phyloP scores from a whole-genome alignment of 2,888 invertebrate species.

The Eumacrocentrus americanus region DNA sequence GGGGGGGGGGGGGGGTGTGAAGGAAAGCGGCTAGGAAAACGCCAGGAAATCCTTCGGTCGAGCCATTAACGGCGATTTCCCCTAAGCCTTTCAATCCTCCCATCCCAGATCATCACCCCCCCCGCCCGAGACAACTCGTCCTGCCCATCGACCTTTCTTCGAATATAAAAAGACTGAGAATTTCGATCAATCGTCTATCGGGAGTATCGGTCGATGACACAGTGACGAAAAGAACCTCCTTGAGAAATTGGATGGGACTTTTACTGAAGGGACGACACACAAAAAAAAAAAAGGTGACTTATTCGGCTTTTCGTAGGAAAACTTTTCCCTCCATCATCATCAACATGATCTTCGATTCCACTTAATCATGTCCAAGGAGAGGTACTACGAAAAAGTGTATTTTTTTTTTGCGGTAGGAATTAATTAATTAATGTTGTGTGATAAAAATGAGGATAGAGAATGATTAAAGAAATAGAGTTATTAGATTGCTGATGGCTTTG shows the following conservation, averaged over 20 bases:
- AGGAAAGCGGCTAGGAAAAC: slow-evolving; percentile 34
- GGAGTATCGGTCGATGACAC: slow-evolving; percentile 31
- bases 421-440: no score
- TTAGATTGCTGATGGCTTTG: no score
- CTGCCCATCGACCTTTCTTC: slow-evolving; percentile 31
- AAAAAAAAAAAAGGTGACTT: background rate
- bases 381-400: no score
- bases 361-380: no score
- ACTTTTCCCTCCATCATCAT: no score
- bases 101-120: slow-evolving; percentile 30
- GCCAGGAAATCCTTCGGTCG: slow-evolving; percentile 49
- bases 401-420: no score
- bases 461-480: no score
- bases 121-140: slow-evolving; percentile 27
- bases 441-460: no score
- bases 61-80: slow-evolving; percentile 53
- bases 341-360: no score
- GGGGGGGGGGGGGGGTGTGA: background rate
- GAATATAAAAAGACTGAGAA: slow-evolving; percentile 14
- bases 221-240: slow-evolving; percentile 7
- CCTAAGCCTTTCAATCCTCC: slow-evolving; percentile 45
- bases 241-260: slow-evolving; percentile 9
- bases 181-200: slow-evolving; percentile 33
- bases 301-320: background rate
- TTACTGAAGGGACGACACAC: background rate